Base-by-base conservation (phyloP, 2,888 invertebrate species). In the Polyommatus iphigenia region DNA sequence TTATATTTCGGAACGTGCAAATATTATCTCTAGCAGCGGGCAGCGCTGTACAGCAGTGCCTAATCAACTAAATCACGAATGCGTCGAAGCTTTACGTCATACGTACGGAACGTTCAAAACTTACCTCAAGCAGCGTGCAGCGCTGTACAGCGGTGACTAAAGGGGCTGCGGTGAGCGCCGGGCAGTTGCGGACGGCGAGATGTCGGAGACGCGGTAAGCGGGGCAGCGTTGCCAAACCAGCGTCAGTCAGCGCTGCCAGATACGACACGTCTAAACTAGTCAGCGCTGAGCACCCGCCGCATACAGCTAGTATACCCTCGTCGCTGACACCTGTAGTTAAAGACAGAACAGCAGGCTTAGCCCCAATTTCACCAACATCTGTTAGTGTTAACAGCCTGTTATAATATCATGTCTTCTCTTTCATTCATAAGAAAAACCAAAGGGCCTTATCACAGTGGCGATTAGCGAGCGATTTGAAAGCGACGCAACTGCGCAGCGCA, bases 261-360 rank as follows among this genome's bases (percentile, higher is more conserved):
- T 92, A 91, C 80, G 93, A 93, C 83, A 91, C 84, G 87, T 93
- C 91, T 18, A 92, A 85, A 8, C 77, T 76, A 18, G 59, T 20
- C 81, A 93, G 87, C 79, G 76, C 24, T n/a, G 82, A 71, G 84
- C 92, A 92, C 10, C 83, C 81, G 32, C 80, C 80, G 82, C 89
- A 89, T 81, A 91, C 82, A 20, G 88, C 86, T 18, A 76, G 2
- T 54, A 93, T 67, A 78, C 90, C 90, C 62, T 90, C 92, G 86
- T 93, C 91, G 80, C 86, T 82, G 71, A 92, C 88, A 75, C 92
- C 92, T 90, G 82, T 3, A 18, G 7, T 15, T 46, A 13, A n/a
- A 71, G 18, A 67, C 59, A 73, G 10, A 20, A 10, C 41, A 54
- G 18, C 6, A 15, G 15, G 18, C 54, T 57, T 41, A 41, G 10